Conservation (phyloP, 2,113 vertebrate species). For the Elgaria multicarinata region DNA sequence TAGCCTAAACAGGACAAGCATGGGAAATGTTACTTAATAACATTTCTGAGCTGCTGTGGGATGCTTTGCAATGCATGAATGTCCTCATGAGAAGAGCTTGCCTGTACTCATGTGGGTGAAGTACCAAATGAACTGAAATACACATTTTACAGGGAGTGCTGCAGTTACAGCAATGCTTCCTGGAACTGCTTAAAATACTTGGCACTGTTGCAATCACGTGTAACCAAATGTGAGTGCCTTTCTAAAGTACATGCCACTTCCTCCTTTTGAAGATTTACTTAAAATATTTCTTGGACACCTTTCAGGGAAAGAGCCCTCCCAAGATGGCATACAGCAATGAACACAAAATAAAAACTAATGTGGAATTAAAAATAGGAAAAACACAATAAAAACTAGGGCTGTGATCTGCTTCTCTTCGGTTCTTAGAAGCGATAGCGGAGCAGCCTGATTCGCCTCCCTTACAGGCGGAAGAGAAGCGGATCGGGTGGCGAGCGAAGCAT, state of each 20-base stretch:
- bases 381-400: too few relatives aligned
- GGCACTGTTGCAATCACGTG: background rate
- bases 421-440: too few relatives aligned
- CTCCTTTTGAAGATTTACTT: background rate
- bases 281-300: too few relatives aligned
- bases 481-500: too few relatives aligned
- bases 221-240: background rate
- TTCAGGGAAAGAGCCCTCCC: too few relatives aligned
- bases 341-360: too few relatives aligned
- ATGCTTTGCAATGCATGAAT: background rate
- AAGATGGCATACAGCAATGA: too few relatives aligned
- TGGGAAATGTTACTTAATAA: background rate
- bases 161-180: background rate
- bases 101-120: background rate
- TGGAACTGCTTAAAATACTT: background rate
- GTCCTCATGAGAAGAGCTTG: background rate
- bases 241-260: background rate
- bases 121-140: background rate
- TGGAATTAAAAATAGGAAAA: too few relatives aligned
- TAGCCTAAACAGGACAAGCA: background rate
- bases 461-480: too few relatives aligned
- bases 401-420: too few relatives aligned
- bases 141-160: background rate
- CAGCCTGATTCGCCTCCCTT: too few relatives aligned
- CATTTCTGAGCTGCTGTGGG: background rate